These are phyloP conservation scores for Thalpophila matura DNA, from an alignment of 2,888 invertebrate genomes.

Conservation along the genomic window DNA sequence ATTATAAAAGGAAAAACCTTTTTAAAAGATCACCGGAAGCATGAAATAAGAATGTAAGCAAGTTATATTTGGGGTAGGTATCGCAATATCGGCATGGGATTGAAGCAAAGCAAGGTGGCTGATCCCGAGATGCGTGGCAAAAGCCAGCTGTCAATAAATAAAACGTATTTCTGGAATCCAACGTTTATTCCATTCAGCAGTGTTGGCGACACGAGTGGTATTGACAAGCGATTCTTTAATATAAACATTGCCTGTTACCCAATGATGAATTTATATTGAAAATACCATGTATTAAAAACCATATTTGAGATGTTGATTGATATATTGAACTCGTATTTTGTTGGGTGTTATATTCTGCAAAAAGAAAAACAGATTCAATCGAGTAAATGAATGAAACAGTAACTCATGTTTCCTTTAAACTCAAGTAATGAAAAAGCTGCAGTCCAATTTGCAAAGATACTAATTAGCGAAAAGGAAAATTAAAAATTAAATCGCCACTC, in stretches of 20 bases:
- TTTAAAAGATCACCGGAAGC: constrained; percentile 20
- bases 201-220: constrained; percentile 61
- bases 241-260: constrained; percentile 49
- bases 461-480: constrained; percentile 53
- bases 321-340: constrained; percentile 5
- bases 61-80: constrained; percentile 51
- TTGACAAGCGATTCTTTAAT: constrained; percentile 63
- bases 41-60: constrained; percentile 21
- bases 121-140: constrained; percentile 53
- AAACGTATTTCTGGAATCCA: constrained; percentile 61
- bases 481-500: constrained; percentile 52
- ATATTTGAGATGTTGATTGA: constrained; percentile 27
- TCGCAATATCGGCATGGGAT: constrained; percentile 50
- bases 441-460: constrained; percentile 49
- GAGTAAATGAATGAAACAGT: constrained; percentile 21
- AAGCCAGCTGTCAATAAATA: constrained; percentile 67
- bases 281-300: constrained; percentile 32
- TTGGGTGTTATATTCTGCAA: neutral
- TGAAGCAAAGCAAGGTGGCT: constrained; percentile 57
- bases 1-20: constrained; percentile 22
- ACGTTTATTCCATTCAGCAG: constrained; percentile 55
- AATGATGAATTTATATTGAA: constrained; percentile 52
- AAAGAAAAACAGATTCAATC: neutral
- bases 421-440: constrained; percentile 27
- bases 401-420: constrained; percentile 1